Base-by-base conservation (phyloP, 2,113 vertebrate species). In the Pteronura brasiliensis region DNA sequence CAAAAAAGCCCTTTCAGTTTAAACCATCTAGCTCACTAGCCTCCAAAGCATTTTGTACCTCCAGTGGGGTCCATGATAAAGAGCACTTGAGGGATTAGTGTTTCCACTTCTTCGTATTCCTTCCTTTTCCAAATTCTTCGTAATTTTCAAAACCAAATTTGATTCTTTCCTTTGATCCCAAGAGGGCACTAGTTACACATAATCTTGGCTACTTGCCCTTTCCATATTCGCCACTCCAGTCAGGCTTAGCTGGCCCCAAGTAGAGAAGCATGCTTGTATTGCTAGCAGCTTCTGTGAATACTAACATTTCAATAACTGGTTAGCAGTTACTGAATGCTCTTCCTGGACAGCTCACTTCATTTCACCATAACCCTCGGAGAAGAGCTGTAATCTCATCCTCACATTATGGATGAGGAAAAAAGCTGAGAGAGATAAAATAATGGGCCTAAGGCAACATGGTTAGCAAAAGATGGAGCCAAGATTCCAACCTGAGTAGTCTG, bases 101-200 rank as follows among this genome's bases (percentile, higher is more conserved):
- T 72, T 82, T 81, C 42, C 27, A 42, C 6, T 79, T 86, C 44
- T 95, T 88, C n/a, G 29, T 36, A 65, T 31, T 63, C 77, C 81
- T 96, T 94, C 27, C 71, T 69, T 96, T 80, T 71, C 39, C 42
- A 72, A 86, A 69, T 57, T 89, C 67, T 67, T 94, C 27, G 31
- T 71, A 72, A 80, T 77, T 93, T 96, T 89, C 31, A 42, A 91
- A 95, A 83, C 11, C 44, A 97, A 94, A 82, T 82, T 76, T 88
- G 84, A 94, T 63, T 97, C 23, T 96, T 94, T 93, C 39, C 49
- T 95, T 96, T 93, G 25, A 94, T 96, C 90, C 93, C 90, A 93
- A 96, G 92, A 96, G 81, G 77, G 88, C 88, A 95, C 85, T 82
- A 90, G 91, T 67, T 93, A 21, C 84, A 88, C 93, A 79, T 72